These are phyloP conservation scores for Seriola rivoliana DNA, from an alignment of 2,113 vertebrate species.

Conservation along the genomic window DNA sequence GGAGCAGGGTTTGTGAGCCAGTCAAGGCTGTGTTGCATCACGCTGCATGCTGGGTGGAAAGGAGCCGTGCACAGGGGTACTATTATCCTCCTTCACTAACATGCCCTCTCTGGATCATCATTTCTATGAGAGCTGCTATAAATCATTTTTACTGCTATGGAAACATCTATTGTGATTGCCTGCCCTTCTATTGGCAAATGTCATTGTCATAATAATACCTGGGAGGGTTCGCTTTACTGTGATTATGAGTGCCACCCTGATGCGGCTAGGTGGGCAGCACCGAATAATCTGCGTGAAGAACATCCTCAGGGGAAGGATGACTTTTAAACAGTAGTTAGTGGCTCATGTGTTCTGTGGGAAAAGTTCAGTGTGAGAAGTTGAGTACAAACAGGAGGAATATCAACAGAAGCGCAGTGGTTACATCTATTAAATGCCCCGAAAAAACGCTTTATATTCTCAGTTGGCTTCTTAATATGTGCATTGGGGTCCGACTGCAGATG, in stretches of 20 bases:
- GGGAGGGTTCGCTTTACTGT: slow-evolving; percentile 51
- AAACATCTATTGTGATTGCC: slow-evolving; percentile 74
- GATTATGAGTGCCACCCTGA: slow-evolving; percentile 56
- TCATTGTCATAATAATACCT: slow-evolving; percentile 72
- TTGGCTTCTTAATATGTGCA: no score
- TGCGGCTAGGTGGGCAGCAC: slow-evolving; percentile 39
- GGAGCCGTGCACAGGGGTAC: slow-evolving; percentile 22
- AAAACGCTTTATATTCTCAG: no score
- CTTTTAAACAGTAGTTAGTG: slow-evolving; percentile 54
- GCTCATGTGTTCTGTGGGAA: slow-evolving; percentile 1
- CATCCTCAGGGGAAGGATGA: slow-evolving; percentile 58
- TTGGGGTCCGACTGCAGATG: neutral
- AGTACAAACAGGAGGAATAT: neutral
- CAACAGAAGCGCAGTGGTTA: neutral
- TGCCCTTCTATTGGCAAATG: slow-evolving; percentile 77
- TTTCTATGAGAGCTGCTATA: slow-evolving; percentile 54
- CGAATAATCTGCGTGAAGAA: slow-evolving; percentile 37
- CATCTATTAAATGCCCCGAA: neutral
- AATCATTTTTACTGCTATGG: slow-evolving; percentile 70
- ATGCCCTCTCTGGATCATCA: slow-evolving; percentile 65
- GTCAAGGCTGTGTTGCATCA: slow-evolving; percentile 62
- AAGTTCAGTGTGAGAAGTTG: slow-evolving; percentile 23
- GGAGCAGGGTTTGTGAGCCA: slow-evolving; percentile 65
- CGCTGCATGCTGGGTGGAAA: slow-evolving; percentile 19
- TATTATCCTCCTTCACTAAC: slow-evolving; percentile 62